Base-by-base conservation (phyloP, 2,113 vertebrate species). In the Neogale vison region DNA sequence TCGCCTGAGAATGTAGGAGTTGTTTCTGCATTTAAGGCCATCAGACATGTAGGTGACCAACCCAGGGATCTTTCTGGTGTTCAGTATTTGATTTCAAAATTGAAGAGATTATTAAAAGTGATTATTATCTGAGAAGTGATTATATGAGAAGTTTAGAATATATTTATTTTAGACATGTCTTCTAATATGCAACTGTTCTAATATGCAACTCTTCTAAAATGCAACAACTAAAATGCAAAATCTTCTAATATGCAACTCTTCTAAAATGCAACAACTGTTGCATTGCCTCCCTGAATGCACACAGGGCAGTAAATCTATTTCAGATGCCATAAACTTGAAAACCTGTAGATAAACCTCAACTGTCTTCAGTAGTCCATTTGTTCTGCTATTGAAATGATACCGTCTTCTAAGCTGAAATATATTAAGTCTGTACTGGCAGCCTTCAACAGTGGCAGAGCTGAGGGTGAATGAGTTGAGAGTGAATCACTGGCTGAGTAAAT, bases 61-160 rank as follows among this genome's bases (percentile, higher is more conserved):
- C n/a, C 31, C 45, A 77, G 81, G 63, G 39, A 29, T 81, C 83
- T 81, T 81, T 50, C 77, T 96, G 86, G 39, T 72, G 26, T 57
- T 45, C 39, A 17, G 55, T 71, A 57, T 97, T 91, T 97, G 72
- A 90, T 82, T 95, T 95, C 20, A 84, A 57, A 88, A 63, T 88
- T 71, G n/a, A 87, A 1, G 13, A 50, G 50, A 71, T 94, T 67
- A 18, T 71, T 26, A 10, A 50, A 39, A 36, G 23, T 39, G 69
- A 50, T 17, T 9, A 20, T 57, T 72, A 39, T n/a, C 34, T 59
- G 8, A 59, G 57, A 59, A 59, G 23, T 59, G 57, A 59, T 59
- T 59, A 23, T 24, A 23, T 72, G 55, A 92, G 31, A 90, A 65
- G 18, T 65, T 57, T 57, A 55, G n/a, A 63, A 74, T 83, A 31